These are phyloP conservation scores for Uloborus diversus DNA, from an alignment of 1,140 invertebrate species.

Conservation along the genomic window DNA sequence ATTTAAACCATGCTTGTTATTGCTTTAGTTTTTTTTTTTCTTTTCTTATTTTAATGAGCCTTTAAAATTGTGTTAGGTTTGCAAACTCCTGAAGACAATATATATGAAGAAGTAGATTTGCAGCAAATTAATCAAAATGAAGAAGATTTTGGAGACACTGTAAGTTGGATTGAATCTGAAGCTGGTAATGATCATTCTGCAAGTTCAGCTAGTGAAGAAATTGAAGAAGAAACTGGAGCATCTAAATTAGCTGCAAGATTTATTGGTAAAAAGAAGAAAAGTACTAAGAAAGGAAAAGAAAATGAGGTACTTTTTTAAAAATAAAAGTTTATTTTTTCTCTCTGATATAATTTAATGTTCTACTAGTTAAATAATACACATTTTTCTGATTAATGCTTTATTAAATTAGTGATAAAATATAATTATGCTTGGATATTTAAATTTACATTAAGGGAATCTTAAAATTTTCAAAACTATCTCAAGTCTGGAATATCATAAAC, in stretches of 20 bases:
- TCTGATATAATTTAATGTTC: neutral
- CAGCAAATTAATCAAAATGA: constrained; percentile 51
- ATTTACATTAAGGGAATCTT: too few relatives aligned
- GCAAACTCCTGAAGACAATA: constrained; percentile 59
- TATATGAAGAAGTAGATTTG: constrained; percentile 63
- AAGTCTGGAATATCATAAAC: too few relatives aligned
- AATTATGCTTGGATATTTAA: too few relatives aligned
- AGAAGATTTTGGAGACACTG: constrained; percentile 58
- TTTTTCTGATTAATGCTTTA: neutral
- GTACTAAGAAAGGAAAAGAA: constrained; percentile 52
- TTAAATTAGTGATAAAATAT: too few relatives aligned
- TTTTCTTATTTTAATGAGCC: too few relatives aligned
- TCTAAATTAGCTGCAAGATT: constrained; percentile 50
- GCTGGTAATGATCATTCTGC: constrained; percentile 35
- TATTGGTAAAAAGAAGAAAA: constrained; percentile 55
- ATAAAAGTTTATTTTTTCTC: neutral
- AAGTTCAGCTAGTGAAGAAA: constrained; percentile 57
- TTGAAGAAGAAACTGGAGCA: constrained; percentile 59
- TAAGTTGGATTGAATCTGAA: constrained; percentile 56
- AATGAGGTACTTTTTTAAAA: constrained; percentile 36
- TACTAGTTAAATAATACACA: neutral
- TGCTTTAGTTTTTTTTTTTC: neutral
- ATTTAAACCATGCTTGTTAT: neutral
- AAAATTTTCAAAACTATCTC: too few relatives aligned
- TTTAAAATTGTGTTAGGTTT: too few relatives aligned